Evolutionary conservation across 2,797 vertebrate species (phyloP), one percentile per base, ranked within the genome.

Genomic region (Sternotherus odoratus): DNA sequence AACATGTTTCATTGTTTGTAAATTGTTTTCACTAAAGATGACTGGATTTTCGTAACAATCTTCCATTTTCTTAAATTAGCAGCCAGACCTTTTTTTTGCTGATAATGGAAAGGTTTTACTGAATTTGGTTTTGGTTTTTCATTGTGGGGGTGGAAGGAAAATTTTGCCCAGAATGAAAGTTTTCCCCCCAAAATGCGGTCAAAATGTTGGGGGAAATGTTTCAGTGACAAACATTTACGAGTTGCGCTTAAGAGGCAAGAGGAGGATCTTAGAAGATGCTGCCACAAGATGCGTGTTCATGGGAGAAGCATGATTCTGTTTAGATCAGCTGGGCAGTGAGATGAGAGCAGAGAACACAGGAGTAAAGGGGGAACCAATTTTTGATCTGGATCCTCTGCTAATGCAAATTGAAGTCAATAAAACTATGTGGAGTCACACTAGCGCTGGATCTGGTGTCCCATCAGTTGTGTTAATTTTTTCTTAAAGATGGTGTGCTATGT

Each of bases 21-120:
- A 97, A 93, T 78, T 94, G 86, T 92, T 83, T 94, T 78, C 83
- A 82, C 49, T 33, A 30, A 74, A 89, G 77, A 51, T 49, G n/a
- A 87, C n/a, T n/a, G n/a, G n/a, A n/a, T n/a, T n/a, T n/a, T n/a
- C n/a, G n/a, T n/a, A n/a, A n/a, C n/a, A n/a, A 6, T 3, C 5
- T 75, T 83, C 75, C 79, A 3, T 69, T 86, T 93, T 5, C 51
- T 30, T 50, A 91, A 92, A 78, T 83, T 86, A 16, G 50, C 80
- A 10, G 54, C 53, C 48, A 49, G 19, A 56, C 0, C 0, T 63
- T 93, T 85, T n/a, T 12, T 2, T n/a, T n/a, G n/a, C 19, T 30
- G 39, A 16, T 49, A 51, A 2, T 51, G 33, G 84, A 79, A 80
- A 60, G 50, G 88, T 54, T 60, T 33, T 33, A 60, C 57, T 33